Evolutionary conservation across 1,140 invertebrate genomes (phyloP).

Genomic region (Thaumetopoea pityocampa): DNA sequence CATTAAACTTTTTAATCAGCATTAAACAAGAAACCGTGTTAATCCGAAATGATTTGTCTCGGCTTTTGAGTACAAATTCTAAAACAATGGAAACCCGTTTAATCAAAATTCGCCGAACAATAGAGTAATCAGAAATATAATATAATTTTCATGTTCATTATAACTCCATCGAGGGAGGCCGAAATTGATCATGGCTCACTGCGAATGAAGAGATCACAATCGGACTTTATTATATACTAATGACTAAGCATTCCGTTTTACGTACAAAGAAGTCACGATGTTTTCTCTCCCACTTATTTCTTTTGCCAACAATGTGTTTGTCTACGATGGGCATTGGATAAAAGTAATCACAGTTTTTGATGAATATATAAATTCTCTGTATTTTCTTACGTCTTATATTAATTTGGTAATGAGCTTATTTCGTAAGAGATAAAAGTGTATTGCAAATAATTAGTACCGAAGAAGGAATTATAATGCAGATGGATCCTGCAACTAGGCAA

Average conservation of each 20-base stretch:
- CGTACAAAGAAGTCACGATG: not conserved
- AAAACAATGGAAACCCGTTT: conserved; percentile 28
- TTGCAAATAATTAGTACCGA: too few relatives aligned
- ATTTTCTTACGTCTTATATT: too few relatives aligned
- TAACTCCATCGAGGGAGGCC: conserved; percentile 40
- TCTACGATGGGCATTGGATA: too few relatives aligned
- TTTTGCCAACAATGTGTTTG: not conserved
- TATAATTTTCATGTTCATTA: conserved; percentile 62
- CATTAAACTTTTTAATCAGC: conserved; percentile 21
- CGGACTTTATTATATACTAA: conserved; percentile 43
- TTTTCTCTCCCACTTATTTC: not conserved
- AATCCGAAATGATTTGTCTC: conserved; percentile 39
- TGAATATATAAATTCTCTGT: too few relatives aligned
- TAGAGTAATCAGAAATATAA: conserved; percentile 61
- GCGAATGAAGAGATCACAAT: conserved; percentile 67
- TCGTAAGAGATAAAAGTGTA: too few relatives aligned
- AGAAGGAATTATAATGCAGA: too few relatives aligned
- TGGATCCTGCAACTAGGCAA: too few relatives aligned
- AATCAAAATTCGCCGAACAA: conserved; percentile 54
- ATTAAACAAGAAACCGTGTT: conserved; percentile 33
- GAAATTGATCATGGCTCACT: conserved; percentile 51
- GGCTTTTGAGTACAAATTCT: conserved; percentile 29
- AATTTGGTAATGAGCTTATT: too few relatives aligned
- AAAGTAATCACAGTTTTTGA: too few relatives aligned
- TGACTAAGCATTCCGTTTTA: conserved; percentile 35